These are phyloP conservation scores for Tenthredo distinguenda DNA, from an alignment of 2,888 invertebrate species.

Conservation along the genomic window DNA sequence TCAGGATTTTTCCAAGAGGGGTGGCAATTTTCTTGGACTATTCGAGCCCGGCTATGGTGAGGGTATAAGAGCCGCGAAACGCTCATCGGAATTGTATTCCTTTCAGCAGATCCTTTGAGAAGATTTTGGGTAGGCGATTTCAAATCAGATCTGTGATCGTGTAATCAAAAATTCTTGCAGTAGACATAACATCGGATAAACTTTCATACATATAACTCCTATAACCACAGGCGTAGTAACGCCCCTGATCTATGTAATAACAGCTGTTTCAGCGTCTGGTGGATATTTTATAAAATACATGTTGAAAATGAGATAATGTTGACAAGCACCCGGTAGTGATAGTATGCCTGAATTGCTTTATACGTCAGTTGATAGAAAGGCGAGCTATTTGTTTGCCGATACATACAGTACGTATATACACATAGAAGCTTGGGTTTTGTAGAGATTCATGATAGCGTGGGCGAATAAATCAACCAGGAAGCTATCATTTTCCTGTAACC, in stretches of 20 bases:
- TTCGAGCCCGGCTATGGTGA: neutral
- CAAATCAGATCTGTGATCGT: neutral
- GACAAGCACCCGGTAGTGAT: neutral
- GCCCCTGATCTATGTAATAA: neutral
- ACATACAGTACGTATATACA: neutral
- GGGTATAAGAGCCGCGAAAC: neutral
- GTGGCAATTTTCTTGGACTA: slow-evolving; percentile 16
- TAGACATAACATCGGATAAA: neutral
- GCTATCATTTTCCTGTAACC: slow-evolving; percentile 46
- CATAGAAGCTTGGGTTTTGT: neutral
- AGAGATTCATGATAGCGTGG: slow-evolving; percentile 38
- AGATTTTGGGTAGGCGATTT: neutral
- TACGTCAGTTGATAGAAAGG: neutral
- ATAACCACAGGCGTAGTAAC: neutral
- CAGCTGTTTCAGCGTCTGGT: neutral
- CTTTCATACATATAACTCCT: neutral
- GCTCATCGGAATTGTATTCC: slow-evolving; percentile 19
- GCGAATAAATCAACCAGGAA: slow-evolving; percentile 13
- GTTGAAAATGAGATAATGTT: neutral
- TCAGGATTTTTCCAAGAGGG: neutral
- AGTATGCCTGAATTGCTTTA: neutral
- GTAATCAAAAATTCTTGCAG: neutral
- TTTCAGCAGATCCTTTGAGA: neutral
- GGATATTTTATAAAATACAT: neutral
- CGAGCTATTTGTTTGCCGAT: neutral